Conservation (phyloP, 2,888 invertebrate species). For the Bruchidius siliquastri region DNA sequence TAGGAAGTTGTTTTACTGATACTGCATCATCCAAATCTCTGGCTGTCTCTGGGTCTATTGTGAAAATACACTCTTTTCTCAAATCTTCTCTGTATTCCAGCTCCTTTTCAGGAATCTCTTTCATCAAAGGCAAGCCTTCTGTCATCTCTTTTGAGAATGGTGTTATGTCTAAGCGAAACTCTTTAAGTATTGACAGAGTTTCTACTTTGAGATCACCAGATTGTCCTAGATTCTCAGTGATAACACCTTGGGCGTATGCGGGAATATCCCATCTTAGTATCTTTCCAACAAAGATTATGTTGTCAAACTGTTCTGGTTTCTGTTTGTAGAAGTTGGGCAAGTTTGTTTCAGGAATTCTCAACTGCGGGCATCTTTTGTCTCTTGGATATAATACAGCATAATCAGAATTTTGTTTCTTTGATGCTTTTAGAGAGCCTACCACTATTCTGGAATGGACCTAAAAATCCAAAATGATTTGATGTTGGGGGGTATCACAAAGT, state of each 20-base stretch:
- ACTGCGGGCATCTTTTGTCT: slow-evolving; percentile 72
- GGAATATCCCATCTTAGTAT: slow-evolving; percentile 67
- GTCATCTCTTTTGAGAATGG: slow-evolving; percentile 59
- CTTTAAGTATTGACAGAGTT: slow-evolving; percentile 72
- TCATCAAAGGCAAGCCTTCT: slow-evolving; percentile 49
- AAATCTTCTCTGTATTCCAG: slow-evolving; percentile 56
- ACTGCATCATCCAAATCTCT: slow-evolving; percentile 93
- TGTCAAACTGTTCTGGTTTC: slow-evolving; percentile 51
- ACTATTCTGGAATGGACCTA: slow-evolving; percentile 65
- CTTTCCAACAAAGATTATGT: slow-evolving; percentile 66
- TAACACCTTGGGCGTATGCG: slow-evolving; percentile 59
- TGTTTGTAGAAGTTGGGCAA: slow-evolving; percentile 61
- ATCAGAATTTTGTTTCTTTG: slow-evolving; percentile 53
- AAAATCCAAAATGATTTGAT: slow-evolving; percentile 11
- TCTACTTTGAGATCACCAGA: slow-evolving; percentile 74
- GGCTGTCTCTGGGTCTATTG: slow-evolving; percentile 90
- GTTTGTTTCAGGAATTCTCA: slow-evolving; percentile 63
- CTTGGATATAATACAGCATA: slow-evolving; percentile 72
- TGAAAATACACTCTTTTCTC: slow-evolving; percentile 76
- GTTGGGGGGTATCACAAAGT: no score
- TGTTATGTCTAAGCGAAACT: slow-evolving; percentile 69
- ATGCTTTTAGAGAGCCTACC: slow-evolving; percentile 64
- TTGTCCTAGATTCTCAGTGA: slow-evolving; percentile 68
- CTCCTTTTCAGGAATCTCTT: slow-evolving; percentile 51
- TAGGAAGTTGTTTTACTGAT: slow-evolving; percentile 67